These are phyloP conservation scores for Folsomia manolachei DNA, from an alignment of 2,888 invertebrate genomes.

Conservation along the genomic window DNA sequence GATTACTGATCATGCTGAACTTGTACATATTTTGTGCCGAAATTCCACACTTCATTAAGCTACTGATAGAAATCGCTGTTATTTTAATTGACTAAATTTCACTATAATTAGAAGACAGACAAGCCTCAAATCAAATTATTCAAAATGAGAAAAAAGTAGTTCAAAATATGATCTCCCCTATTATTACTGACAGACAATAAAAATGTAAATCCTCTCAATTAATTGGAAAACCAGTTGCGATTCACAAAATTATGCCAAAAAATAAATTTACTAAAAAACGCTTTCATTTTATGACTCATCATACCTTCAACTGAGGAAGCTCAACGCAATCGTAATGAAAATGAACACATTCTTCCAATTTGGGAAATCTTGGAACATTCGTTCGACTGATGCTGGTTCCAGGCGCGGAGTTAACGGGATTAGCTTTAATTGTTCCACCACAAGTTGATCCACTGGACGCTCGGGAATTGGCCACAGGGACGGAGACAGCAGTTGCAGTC, in stretches of 20 bases:
- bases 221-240: neutral
- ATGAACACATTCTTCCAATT: conserved; percentile 94
- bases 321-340: conserved; percentile 96
- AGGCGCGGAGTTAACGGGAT: neutral
- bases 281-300: conserved; percentile 28
- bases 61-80: neutral
- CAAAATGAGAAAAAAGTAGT: neutral
- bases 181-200: neutral
- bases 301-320: conserved; percentile 70
- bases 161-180: neutral
- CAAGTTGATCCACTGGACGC: conserved; percentile 33
- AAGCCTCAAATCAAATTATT: neutral
- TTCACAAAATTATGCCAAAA: neutral
- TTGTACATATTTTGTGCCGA: neutral
- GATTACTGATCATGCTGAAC: neutral
- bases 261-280: neutral
- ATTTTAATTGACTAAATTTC: conserved; percentile 5
- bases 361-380: conserved; percentile 68
- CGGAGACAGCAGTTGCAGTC: conserved; percentile 51
- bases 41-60: neutral
- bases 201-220: neutral
- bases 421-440: conserved; percentile 8
- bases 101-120: conserved; percentile 4
- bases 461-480: conserved; percentile 35
- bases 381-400: neutral